Conservation (phyloP, 2,797 vertebrate genomes). For the Coranthus polyacanthus region DNA sequence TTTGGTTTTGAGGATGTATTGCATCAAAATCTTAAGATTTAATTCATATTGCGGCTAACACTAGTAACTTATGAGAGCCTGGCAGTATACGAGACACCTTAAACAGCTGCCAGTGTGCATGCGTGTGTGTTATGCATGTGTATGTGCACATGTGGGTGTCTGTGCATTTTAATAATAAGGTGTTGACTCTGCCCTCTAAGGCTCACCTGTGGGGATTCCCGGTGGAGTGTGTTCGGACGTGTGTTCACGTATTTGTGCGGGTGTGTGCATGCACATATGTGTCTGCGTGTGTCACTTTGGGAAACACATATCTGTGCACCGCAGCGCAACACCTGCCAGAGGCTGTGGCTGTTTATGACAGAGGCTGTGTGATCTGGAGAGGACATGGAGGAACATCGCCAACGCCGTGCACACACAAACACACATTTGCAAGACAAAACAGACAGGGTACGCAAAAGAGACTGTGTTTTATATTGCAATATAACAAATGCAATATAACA, state of each 20-base stretch:
- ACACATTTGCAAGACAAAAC: slow-evolving; percentile 10
- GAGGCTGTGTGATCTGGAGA: slow-evolving; percentile 81
- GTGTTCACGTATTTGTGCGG: slow-evolving; percentile 18
- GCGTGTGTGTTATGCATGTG: slow-evolving; percentile 38
- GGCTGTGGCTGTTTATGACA: slow-evolving; percentile 90
- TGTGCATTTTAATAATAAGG: slow-evolving; percentile 82
- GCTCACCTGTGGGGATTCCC: slow-evolving; percentile 80
- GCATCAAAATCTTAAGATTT: not conserved
- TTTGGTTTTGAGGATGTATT: too few relatives aligned
- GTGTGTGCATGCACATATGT: slow-evolving; percentile 4
- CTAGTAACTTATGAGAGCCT: slow-evolving; percentile 22
- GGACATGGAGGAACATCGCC: slow-evolving; percentile 61
- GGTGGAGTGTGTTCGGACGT: slow-evolving; percentile 48
- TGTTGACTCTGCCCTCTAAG: slow-evolving; percentile 79
- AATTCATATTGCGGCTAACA: slow-evolving; percentile 10
- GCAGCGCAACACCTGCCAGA: slow-evolving; percentile 92
- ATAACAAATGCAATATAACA: too few relatives aligned
- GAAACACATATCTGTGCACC: slow-evolving; percentile 81
- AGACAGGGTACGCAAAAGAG: slow-evolving; percentile 35
- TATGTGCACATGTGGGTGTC: slow-evolving; percentile 64
- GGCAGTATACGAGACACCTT: slow-evolving; percentile 52
- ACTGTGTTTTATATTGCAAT: slow-evolving; percentile 49
- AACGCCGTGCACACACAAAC: slow-evolving; percentile 25
- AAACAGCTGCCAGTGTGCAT: slow-evolving; percentile 71
- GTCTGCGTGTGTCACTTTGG: slow-evolving; percentile 68